Base-by-base conservation (phyloP, 1,140 invertebrate species). In the Neodiprion virginianus region DNA sequence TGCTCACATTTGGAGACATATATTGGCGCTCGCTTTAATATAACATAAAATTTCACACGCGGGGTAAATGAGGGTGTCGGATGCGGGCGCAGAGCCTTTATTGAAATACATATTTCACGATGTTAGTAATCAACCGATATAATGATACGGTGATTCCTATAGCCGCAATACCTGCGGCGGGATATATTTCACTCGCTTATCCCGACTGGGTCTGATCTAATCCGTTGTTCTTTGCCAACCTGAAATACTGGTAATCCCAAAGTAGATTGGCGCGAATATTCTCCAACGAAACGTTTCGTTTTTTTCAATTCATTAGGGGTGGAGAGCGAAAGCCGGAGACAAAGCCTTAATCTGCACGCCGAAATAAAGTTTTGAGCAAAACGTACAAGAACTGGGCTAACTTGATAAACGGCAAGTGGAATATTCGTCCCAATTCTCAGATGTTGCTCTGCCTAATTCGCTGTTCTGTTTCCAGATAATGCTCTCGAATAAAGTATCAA, bases 381-480 rank as follows among this genome's bases (percentile, higher is more conserved):
- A 61, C 53, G 53, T 61, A 61, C 53, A 61, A 40, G 28, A 40
- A 5, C 28, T 40, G 28, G 28, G 28, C 28, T 40, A 40, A 40
- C 82, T 81, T 86, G 83, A 86, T 86, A 86, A 85, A 84, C 79
- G 83, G 75, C 79, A 84, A 82, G 76, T 80, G 82, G 82, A 80
- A 80, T 85, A 82, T 86, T 86, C 84, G 83, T 84, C 85, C 83
- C 79, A 86, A 86, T 86, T 83, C 83, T 14, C 28, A 85, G 82
- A 81, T 82, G 83, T 83, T 81, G 86, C 79, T 85, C 82, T 14
- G 12, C 82, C 85, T 83, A 85, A 87, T 82, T 82, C 79, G 82
- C 80, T 84, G 85, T 88, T 86, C 28, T 5, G 83, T 86, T 86
- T 86, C 82, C 84, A 86, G 84, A 85, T 86, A 85, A 86, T 81